Base-by-base conservation (phyloP, 2,797 vertebrate species). In the Avahi laniger region DNA sequence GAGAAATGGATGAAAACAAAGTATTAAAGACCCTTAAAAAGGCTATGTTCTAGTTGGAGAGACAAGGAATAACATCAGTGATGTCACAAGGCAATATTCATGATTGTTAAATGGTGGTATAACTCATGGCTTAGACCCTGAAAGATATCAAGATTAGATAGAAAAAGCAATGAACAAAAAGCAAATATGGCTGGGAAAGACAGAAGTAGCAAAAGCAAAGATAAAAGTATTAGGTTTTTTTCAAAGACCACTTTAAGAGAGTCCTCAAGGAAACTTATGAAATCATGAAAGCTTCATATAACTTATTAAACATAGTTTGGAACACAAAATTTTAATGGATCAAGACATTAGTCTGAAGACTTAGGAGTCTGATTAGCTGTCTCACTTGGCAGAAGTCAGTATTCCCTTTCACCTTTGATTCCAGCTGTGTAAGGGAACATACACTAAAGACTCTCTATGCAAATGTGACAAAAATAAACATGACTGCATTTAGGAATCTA, bases 161-260 rank as follows among this genome's bases (percentile, higher is more conserved):
- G 48, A 89, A 92, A 92, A 20, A 76, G 61, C 43, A 90, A 89
- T 46, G 50, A 89, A 87, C 22, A 52, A 81, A 94, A 89, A 93
- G n/a, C 54, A 92, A 89, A 70, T 38, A 61, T 65, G 73, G 61
- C 2, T 78, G 59, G 15, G 30, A 14, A 93, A 70, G 18, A 14
- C 0, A 85, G 73, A 52, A 96, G 86, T 0, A 83, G 17, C 38
- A 90, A 94, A 76, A 87, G 35, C 20, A 89, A 83, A 75, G 24
- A 82, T 15, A 87, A 91, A 57, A 72, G 15, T 61, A 79, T 14
- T 65, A 76, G 20, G 30, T 52, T 82, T 38, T 91, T 93, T 57
- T 72, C 57, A 93, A 96, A 93, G 48, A 14, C 75, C 30, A 83
- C 73, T 17, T 67, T 81, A 93, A 63, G 20, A 90, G 28, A 91